Conservation (phyloP, 2,113 vertebrate genomes). For the Bombycilla garrulus region DNA sequence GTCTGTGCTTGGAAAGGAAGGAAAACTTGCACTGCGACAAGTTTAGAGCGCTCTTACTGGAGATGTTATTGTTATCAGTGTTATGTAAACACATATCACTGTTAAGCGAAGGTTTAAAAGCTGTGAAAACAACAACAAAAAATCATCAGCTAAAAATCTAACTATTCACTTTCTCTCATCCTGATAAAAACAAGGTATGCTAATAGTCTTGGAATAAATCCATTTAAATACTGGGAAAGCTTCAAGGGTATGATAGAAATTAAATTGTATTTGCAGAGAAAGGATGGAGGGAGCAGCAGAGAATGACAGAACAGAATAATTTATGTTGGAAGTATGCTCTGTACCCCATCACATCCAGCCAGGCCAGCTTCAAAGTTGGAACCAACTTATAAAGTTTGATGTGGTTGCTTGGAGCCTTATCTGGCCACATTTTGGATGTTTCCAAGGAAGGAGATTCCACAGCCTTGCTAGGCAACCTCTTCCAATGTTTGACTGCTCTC, state of each 20-base stretch:
- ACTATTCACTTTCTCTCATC: neutral
- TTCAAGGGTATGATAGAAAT: neutral
- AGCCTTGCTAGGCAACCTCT: conserved; percentile 8
- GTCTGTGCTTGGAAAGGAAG: neutral
- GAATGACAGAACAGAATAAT: neutral
- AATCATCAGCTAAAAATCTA: neutral
- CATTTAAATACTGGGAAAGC: neutral
- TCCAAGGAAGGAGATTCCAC: neutral
- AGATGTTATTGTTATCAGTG: neutral
- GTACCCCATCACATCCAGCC: neutral
- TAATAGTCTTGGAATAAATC: neutral
- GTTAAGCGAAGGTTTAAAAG: neutral
- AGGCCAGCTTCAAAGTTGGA: neutral
- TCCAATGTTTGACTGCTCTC: neutral
- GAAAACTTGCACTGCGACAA: neutral
- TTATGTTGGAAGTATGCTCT: neutral
- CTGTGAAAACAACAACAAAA: neutral
- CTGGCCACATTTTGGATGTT: neutral
- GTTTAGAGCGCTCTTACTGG: neutral
- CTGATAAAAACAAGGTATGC: neutral
- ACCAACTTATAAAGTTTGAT: neutral
- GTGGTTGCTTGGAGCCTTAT: neutral
- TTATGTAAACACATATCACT: neutral
- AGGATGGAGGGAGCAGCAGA: neutral
- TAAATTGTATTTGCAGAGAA: neutral